Evolutionary conservation across 2,888 invertebrate species (phyloP).

Genomic region (Azorinus chamasolen): DNA sequence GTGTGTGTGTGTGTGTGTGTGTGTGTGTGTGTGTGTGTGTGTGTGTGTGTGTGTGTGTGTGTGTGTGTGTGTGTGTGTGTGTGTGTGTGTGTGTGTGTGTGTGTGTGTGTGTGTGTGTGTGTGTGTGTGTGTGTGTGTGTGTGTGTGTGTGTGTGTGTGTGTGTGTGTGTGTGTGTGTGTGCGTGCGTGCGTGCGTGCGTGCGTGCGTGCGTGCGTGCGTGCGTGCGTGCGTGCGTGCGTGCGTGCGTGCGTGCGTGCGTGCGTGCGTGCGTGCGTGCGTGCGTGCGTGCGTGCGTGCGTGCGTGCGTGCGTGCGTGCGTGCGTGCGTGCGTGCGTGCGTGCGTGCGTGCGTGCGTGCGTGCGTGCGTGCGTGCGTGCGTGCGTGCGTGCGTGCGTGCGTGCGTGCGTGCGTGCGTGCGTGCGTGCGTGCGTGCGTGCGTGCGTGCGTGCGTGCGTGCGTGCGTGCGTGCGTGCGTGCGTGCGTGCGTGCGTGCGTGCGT

Average conservation of each 20-base stretch:
- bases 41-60: conserved; percentile 17
- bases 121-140: conserved; percentile 13
- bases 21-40: conserved; percentile 22
- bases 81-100: conserved; percentile 18
- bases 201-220: conserved; percentile 10
- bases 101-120: conserved; percentile 13
- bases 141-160: conserved; percentile 13
- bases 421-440: no score
- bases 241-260: conserved; percentile 10
- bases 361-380: conserved; percentile 14
- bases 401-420: no score
- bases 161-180: conserved; percentile 13
- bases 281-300: conserved; percentile 5
- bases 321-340: conserved; percentile 7
- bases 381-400: conserved; percentile 11
- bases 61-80: conserved; percentile 19
- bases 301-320: conserved; percentile 5
- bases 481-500: no score
- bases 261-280: conserved; percentile 9
- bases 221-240: conserved; percentile 8
- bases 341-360: conserved; percentile 14
- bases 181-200: conserved; percentile 9
- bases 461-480: no score
- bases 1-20: conserved; percentile 21
- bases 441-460: no score